phyloP scores from a whole-genome alignment of 2,797 vertebrate genomes.

The Benthosema pterotum region DNA sequence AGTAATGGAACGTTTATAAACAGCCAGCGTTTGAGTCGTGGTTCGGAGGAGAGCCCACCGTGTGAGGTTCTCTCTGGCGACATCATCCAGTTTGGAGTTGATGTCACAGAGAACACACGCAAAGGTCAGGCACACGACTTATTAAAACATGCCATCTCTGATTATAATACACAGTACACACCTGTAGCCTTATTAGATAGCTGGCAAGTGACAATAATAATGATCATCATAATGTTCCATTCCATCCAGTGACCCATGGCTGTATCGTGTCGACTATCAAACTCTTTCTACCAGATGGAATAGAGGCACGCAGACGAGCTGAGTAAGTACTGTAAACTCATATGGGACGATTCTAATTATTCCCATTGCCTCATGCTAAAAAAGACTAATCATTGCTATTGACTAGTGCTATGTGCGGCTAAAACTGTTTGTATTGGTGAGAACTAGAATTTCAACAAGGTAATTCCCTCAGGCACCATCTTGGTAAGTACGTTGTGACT shows the following conservation, averaged over 20 bases:
- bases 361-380: background rate
- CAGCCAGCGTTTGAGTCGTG: conserved; percentile 97
- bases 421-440: no score
- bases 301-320: conserved; percentile 95
- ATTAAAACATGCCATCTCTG: background rate
- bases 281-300: conserved; percentile 98
- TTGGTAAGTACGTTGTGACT: no score
- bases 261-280: conserved; percentile 99
- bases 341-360: background rate
- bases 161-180: background rate
- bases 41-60: conserved; percentile 98
- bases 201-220: no score
- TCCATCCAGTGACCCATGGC: conserved; percentile 92
- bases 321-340: conserved; percentile 85
- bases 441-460: no score
- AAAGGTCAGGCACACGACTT: conserved; percentile 85
- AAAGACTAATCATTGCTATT: background rate
- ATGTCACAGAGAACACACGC: conserved; percentile 98
- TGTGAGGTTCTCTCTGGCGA: conserved; percentile 98
- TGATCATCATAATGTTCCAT: no score
- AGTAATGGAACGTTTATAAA: conserved; percentile 99
- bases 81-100: conserved; percentile 98
- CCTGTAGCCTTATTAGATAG: no score
- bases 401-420: no score
- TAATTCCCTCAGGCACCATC: no score